Evolutionary conservation across 2,797 vertebrate genomes (phyloP).

Genomic region (Dipus sagitta): DNA sequence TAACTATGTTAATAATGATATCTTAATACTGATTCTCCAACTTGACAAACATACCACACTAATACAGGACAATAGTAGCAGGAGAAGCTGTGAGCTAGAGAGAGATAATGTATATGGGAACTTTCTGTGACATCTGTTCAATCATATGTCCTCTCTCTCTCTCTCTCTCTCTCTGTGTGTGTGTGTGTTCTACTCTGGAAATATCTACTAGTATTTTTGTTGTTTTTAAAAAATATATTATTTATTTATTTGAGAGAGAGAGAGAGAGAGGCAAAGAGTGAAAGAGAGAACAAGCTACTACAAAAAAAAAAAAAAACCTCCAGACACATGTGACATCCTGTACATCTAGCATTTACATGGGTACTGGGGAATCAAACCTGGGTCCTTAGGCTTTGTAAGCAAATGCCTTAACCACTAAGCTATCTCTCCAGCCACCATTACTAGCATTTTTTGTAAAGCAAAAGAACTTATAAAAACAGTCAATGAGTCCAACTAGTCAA

Average conservation of each 20-base stretch:
- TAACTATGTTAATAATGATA: neutral
- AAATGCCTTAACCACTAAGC: too few relatives aligned
- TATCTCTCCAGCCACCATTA: too few relatives aligned
- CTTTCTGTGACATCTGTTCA: neutral
- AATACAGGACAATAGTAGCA: neutral
- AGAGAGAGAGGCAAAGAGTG: too few relatives aligned
- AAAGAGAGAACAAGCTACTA: too few relatives aligned
- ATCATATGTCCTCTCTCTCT: neutral
- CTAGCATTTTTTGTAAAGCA: too few relatives aligned
- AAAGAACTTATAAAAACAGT: conserved; percentile 6
- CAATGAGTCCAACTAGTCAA: conserved; percentile 2
- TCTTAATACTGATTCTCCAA: neutral
- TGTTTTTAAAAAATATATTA: too few relatives aligned
- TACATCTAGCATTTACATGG: too few relatives aligned
- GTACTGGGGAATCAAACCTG: too few relatives aligned
- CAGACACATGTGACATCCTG: too few relatives aligned
- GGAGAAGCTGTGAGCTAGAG: neutral
- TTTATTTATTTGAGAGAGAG: too few relatives aligned
- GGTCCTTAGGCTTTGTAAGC: too few relatives aligned
- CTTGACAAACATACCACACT: conserved; percentile 1
- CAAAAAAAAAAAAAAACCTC: too few relatives aligned
- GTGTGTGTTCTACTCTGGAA: neutral
- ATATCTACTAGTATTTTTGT: neutral
- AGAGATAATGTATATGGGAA: neutral
- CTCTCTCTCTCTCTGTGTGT: neutral